These are phyloP conservation scores for Prochilodus magdalenae DNA, from an alignment of 2,113 vertebrate genomes.

Conservation along the genomic window DNA sequence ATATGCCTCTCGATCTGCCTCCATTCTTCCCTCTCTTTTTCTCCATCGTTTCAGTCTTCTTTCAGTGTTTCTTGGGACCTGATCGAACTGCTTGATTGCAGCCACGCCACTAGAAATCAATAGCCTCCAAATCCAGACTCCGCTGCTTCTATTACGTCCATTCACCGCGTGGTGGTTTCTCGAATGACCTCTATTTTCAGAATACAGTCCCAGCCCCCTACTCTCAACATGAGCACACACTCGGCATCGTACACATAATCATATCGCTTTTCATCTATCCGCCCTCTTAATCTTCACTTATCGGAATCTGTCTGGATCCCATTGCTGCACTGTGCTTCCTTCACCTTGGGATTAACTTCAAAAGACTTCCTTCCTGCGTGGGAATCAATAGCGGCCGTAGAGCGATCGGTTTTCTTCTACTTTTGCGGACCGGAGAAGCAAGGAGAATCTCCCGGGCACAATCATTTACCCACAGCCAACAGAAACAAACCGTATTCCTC, in stretches of 20 bases:
- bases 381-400: conserved; percentile 25
- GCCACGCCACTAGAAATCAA: conserved; percentile 59
- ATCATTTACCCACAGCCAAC: conserved; percentile 11
- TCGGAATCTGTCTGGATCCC: conserved; percentile 34
- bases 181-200: neutral
- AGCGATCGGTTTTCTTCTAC: conserved; percentile 11
- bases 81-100: conserved; percentile 65
- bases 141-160: conserved; percentile 60
- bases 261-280: conserved; percentile 43
- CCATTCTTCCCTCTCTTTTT: neutral
- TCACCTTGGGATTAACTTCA: conserved; percentile 28
- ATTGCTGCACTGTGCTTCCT: neutral
- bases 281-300: conserved; percentile 28
- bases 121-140: conserved; percentile 48
- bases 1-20: neutral
- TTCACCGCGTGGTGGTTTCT: conserved; percentile 42
- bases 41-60: neutral
- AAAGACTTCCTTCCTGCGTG: conserved; percentile 33
- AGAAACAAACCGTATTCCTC: conserved; percentile 1
- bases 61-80: conserved; percentile 22
- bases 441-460: conserved; percentile 23
- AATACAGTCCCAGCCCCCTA: neutral
- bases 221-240: conserved; percentile 3
- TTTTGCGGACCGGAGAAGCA: neutral
- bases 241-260: conserved; percentile 33